phyloP scores from a whole-genome alignment of 2,113 vertebrate genomes.

The Gasterosteus nipponicus region DNA sequence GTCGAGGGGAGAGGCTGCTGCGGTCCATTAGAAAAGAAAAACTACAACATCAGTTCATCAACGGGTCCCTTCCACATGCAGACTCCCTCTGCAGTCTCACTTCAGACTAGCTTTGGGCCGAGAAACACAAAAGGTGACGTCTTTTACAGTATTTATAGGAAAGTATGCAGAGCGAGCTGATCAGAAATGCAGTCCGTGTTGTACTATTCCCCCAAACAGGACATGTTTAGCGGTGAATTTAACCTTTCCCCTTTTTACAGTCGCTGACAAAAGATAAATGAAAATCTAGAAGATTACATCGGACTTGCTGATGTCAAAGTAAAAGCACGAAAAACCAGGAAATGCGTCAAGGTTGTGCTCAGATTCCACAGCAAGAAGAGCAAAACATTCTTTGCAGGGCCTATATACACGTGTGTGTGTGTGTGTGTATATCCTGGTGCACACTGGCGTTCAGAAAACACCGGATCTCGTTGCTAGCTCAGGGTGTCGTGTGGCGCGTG shows the following conservation, averaged over 20 bases:
- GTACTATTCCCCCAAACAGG: neutral
- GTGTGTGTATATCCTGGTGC: neutral
- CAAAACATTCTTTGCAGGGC: too few species aligned
- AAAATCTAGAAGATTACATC: neutral
- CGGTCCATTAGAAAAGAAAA: neutral
- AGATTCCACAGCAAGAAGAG: neutral
- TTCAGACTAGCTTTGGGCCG: neutral
- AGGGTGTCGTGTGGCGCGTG: neutral
- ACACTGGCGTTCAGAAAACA: neutral
- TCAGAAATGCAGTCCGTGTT: constrained; percentile 10
- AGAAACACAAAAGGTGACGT: neutral
- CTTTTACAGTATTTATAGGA: neutral
- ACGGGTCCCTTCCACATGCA: neutral
- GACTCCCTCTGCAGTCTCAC: neutral
- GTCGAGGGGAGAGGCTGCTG: neutral
- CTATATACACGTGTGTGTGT: neutral
- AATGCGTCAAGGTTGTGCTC: too few species aligned
- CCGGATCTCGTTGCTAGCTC: neutral
- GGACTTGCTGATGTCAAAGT: neutral
- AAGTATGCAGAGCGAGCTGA: neutral
- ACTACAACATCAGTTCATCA: neutral
- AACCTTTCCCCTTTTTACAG: too few species aligned
- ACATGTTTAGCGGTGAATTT: neutral
- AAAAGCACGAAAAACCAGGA: too few species aligned
- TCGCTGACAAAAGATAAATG: too few species aligned